A percentile compares a stretch with the other conserved stretches of the same genome.
Evolutionary conservation across 2,888 invertebrate species (phyloP).

Genomic region (Aleiodes alternator): DNA sequence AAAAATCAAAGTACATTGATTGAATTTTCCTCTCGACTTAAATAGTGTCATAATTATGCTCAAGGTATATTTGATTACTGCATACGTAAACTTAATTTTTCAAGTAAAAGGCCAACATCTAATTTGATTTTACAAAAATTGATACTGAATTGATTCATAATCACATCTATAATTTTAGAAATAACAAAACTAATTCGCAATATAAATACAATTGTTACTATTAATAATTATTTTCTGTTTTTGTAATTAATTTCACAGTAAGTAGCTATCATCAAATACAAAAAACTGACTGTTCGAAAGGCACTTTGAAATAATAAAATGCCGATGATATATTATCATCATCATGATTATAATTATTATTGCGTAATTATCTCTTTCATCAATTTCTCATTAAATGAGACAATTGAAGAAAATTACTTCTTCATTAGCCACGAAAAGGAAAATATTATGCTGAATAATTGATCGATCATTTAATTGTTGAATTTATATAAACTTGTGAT

Average conservation of each 20-base stretch:
- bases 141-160: not conserved
- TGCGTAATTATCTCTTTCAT: not conserved
- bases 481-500: constrained; percentile 55
- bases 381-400: not conserved
- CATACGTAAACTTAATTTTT: constrained; percentile 18
- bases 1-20: too few species aligned
- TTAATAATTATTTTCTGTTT: too few species aligned
- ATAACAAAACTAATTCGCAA: too few species aligned
- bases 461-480: not conserved
- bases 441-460: not conserved
- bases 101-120: not conserved
- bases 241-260: not conserved
- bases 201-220: too few species aligned
- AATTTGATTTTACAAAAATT: not conserved
- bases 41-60: not conserved
- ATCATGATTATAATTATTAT: not conserved
- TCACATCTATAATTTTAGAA: not conserved
- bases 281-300: constrained; percentile 45
- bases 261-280: constrained; percentile 40
- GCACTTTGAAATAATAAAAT: constrained; percentile 52
- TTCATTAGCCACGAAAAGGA: not conserved
- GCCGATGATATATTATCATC: constrained; percentile 35
- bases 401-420: too few species aligned
- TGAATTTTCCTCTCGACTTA: not conserved
- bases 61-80: constrained; percentile 22